These are phyloP conservation scores for Bovichtus diacanthus DNA, from an alignment of 2,797 vertebrate genomes.

Conservation along the genomic window DNA sequence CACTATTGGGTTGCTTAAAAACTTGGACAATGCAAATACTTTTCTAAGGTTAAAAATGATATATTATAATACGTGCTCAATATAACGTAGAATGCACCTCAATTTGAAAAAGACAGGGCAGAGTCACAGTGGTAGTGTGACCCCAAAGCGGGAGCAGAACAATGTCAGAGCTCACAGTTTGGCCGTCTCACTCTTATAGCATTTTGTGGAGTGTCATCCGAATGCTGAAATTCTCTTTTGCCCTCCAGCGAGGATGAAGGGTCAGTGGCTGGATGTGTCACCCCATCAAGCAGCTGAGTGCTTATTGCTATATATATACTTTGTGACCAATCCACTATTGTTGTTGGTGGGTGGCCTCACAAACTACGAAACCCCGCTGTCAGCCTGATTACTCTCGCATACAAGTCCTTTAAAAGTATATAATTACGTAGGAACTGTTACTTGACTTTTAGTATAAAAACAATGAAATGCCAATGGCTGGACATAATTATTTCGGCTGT, in stretches of 20 bases:
- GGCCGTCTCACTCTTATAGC: not conserved
- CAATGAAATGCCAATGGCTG: not conserved
- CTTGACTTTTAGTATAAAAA: not conserved
- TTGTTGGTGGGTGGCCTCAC: not conserved
- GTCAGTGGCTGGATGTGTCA: constrained; percentile 9
- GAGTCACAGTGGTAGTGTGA: not conserved
- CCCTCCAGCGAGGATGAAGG: constrained; percentile 19
- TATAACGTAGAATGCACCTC: not conserved
- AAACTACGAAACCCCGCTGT: not conserved
- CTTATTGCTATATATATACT: not conserved
- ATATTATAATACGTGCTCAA: too few relatives aligned
- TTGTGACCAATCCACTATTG: not conserved
- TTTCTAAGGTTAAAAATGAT: too few relatives aligned
- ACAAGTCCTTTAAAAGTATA: not conserved
- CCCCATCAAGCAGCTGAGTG: constrained; percentile 5
- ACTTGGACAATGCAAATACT: constrained; percentile 19
- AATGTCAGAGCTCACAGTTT: not conserved
- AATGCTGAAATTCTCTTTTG: constrained; percentile 6
- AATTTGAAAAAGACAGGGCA: not conserved
- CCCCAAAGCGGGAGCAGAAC: not conserved
- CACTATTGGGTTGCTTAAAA: constrained; percentile 13
- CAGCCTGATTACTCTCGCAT: not conserved
- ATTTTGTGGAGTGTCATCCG: constrained; percentile 28
- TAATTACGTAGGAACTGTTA: not conserved
- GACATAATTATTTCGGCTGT: not conserved